phyloP scores from a whole-genome alignment of 2,113 vertebrate genomes.

The Calonectris borealis region DNA sequence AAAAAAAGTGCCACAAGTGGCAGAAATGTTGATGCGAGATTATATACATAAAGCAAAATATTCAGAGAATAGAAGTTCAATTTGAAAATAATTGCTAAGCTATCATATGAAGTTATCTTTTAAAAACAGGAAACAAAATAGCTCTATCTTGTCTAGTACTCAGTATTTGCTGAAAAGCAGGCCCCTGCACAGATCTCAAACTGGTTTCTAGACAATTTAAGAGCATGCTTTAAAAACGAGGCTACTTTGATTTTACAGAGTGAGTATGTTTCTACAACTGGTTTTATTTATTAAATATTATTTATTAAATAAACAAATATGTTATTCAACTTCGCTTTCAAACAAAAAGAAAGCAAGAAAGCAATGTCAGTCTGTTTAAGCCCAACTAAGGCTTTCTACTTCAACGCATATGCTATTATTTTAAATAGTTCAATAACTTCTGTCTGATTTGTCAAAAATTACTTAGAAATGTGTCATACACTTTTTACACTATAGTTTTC shows the following conservation, averaged over 20 bases:
- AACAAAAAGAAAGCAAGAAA: background rate
- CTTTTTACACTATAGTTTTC: background rate
- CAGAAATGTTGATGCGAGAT: background rate
- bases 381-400: background rate
- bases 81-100: background rate
- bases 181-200: background rate
- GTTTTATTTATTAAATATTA: background rate
- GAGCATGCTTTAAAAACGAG: background rate
- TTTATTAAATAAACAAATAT: background rate
- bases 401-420: background rate
- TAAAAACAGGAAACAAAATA: background rate
- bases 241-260: background rate
- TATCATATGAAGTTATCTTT: background rate
- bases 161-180: background rate
- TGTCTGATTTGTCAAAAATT: background rate
- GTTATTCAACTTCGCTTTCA: background rate
- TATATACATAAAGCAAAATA: background rate
- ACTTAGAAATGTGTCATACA: background rate
- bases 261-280: background rate
- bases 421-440: background rate
- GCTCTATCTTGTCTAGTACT: background rate
- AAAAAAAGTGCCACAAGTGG: background rate
- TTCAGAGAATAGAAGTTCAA: background rate
- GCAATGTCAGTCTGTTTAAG: background rate
- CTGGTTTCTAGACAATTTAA: background rate